phyloP scores from a whole-genome alignment of 2,113 vertebrate genomes.

The Nothobranchius kuhntae region DNA sequence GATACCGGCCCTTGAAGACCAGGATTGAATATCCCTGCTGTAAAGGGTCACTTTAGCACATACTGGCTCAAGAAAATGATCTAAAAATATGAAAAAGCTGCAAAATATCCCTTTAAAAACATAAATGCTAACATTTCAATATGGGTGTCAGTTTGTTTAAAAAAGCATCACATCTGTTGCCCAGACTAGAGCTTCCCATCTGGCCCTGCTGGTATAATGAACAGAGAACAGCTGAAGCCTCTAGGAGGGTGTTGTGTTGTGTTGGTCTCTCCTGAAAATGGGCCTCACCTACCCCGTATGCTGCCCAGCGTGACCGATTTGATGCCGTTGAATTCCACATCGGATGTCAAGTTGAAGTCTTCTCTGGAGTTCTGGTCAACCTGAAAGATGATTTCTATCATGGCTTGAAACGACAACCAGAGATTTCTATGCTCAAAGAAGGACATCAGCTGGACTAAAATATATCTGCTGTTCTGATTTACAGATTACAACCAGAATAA shows the following conservation, averaged over 20 bases:
- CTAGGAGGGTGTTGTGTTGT: constrained; percentile 1
- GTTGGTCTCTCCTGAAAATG: background rate
- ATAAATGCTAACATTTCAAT: constrained; percentile 20
- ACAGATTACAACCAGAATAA: constrained; percentile 11
- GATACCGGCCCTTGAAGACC: too few relatives aligned
- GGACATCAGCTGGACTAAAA: rapidly evolving
- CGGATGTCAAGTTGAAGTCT: constrained; percentile 86
- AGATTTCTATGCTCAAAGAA: constrained; percentile 1
- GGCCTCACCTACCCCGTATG: constrained; percentile 83
- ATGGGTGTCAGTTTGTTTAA: constrained; percentile 21
- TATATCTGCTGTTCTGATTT: background rate
- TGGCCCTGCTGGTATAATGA: constrained; percentile 2
- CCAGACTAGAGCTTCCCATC: constrained; percentile 5
- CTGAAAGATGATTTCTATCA: constrained; percentile 68
- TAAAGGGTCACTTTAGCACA: too few relatives aligned
- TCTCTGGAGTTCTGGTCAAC: constrained; percentile 83
- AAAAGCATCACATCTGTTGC: constrained; percentile 23
- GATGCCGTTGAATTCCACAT: constrained; percentile 87
- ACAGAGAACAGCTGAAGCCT: constrained; percentile 10
- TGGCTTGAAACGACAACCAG: background rate
- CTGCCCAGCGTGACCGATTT: constrained; percentile 87
- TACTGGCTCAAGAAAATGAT: too few relatives aligned
- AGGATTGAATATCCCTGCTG: too few relatives aligned
- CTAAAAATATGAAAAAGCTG: too few relatives aligned
- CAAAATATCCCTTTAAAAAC: background rate